A percentile compares a stretch with the other conserved stretches of the same genome.
Evolutionary conservation across 30 jellyfish, hydroid and myxozoan genomes (phyloP).

Genomic region (Clytia hemisphaerica): DNA sequence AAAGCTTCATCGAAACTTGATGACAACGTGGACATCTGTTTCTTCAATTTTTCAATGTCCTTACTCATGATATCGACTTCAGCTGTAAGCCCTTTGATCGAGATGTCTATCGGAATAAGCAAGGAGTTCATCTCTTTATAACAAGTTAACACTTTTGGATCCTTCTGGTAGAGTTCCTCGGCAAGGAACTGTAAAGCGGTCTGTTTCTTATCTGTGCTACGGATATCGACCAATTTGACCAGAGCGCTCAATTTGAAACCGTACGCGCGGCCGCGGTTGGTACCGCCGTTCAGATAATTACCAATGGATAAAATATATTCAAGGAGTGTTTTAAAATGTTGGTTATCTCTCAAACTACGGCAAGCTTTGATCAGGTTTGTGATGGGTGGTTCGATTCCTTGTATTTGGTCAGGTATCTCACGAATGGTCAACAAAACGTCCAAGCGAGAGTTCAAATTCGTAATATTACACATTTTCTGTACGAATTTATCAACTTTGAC

Average conservation of each 20-base stretch:
- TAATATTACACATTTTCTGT: constrained; percentile 60
- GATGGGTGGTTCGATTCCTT: constrained; percentile 42
- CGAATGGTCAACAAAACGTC: constrained; percentile 68
- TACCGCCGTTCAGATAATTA: constrained; percentile 81
- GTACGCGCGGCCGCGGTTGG: constrained; percentile 90
- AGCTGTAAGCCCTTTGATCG: constrained; percentile 72
- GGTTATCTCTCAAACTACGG: constrained; percentile 29
- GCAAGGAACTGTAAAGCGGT: constrained; percentile 54
- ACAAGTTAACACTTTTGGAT: constrained; percentile 55
- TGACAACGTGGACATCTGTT: constrained; percentile 16
- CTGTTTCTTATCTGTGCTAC: constrained; percentile 61
- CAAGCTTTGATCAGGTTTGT: constrained; percentile 49
- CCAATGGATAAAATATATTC: constrained; percentile 76
- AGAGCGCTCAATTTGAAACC: constrained; percentile 84
- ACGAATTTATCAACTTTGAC: constrained; percentile 64
- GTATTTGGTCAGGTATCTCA: constrained; percentile 68
- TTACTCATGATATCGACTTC: constrained; percentile 81
- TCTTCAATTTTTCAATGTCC: constrained; percentile 43
- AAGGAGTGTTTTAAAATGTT: constrained; percentile 38
- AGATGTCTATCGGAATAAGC: constrained; percentile 63
- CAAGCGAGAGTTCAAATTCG: constrained; percentile 47
- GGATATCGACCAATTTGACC: constrained; percentile 53
- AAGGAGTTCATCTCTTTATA: constrained; percentile 58
- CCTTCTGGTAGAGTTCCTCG: constrained; percentile 67
- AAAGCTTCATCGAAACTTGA: constrained; percentile 21